These are phyloP conservation scores for Spilogale gracilis DNA, from an alignment of 2,113 vertebrate genomes.

Conservation along the genomic window DNA sequence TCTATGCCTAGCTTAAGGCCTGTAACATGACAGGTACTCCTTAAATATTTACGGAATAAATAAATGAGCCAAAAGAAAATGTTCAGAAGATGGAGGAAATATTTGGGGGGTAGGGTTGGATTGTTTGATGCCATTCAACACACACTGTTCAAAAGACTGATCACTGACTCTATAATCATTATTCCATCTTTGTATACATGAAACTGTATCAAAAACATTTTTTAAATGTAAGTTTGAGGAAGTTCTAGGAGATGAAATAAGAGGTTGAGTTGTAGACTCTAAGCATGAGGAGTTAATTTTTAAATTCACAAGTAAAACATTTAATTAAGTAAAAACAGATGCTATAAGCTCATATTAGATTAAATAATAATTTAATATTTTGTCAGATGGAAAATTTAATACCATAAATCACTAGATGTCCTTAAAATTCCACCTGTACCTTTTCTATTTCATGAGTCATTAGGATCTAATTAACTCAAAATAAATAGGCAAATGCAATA, in stretches of 20 bases:
- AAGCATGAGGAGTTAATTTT: slow-evolving; percentile 20
- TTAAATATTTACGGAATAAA: background rate
- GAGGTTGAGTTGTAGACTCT: background rate
- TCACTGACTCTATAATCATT: background rate
- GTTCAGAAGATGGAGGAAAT: background rate
- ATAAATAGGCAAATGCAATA: slow-evolving; percentile 69
- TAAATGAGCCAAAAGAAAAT: background rate
- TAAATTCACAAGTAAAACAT: slow-evolving; percentile 24
- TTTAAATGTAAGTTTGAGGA: background rate
- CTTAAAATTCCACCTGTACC: slow-evolving; percentile 54
- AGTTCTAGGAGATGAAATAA: background rate
- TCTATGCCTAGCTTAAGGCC: background rate
- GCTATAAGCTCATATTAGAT: background rate
- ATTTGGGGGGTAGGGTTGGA: background rate
- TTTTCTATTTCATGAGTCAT: slow-evolving; percentile 42
- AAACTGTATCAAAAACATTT: background rate
- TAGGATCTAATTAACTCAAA: slow-evolving; percentile 61
- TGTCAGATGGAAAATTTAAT: slow-evolving; percentile 12
- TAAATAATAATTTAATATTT: slow-evolving; percentile 42
- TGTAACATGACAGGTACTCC: background rate
- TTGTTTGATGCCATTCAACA: background rate
- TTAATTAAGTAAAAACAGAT: slow-evolving; percentile 41
- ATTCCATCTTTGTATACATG: background rate
- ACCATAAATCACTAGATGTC: background rate
- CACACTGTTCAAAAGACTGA: background rate